A percentile compares a stretch with the other conserved stretches of the same genome.
phyloP scores from a whole-genome alignment of 2,113 vertebrate species.

The Notothenia coriiceps region DNA sequence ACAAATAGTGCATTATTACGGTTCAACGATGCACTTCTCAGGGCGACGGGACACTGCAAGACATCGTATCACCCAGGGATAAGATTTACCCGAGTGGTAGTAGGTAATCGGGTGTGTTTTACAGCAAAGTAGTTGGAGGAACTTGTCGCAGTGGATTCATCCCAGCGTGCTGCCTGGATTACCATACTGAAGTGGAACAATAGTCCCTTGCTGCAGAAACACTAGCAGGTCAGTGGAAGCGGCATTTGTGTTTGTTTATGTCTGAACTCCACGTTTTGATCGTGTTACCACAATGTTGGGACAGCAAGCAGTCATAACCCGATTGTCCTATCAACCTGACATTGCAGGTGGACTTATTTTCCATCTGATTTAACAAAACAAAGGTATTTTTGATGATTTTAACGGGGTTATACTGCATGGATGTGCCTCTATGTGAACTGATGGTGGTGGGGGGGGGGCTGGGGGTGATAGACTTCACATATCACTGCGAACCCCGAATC shows the following conservation, averaged over 20 bases:
- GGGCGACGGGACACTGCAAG: constrained; percentile 28
- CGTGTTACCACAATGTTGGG: not conserved
- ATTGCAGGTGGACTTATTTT: constrained; percentile 63
- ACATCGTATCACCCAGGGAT: constrained; percentile 7
- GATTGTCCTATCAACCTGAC: constrained; percentile 48
- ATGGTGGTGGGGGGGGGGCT: not conserved
- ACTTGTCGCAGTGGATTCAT: constrained; percentile 82
- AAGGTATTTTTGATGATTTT: not conserved
- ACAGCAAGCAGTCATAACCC: not conserved
- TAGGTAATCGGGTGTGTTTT: constrained; percentile 39
- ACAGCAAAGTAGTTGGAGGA: constrained; percentile 70
- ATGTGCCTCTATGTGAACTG: not conserved
- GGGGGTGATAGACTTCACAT: not conserved
- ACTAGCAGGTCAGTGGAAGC: constrained; percentile 73
- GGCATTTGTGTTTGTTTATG: constrained; percentile 25
- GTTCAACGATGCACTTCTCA: constrained; percentile 1
- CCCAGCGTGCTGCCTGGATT: constrained; percentile 70
- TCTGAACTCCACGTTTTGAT: not conserved
- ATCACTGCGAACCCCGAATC: not conserved
- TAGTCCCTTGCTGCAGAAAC: constrained; percentile 68
- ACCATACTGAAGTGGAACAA: constrained; percentile 73
- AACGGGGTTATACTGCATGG: not conserved
- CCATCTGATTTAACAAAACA: constrained; percentile 4
- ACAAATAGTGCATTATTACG: constrained; percentile 10
- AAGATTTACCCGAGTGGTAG: not conserved